Conservation (phyloP, 2,113 vertebrate genomes). For the Alexandromys fortis region DNA sequence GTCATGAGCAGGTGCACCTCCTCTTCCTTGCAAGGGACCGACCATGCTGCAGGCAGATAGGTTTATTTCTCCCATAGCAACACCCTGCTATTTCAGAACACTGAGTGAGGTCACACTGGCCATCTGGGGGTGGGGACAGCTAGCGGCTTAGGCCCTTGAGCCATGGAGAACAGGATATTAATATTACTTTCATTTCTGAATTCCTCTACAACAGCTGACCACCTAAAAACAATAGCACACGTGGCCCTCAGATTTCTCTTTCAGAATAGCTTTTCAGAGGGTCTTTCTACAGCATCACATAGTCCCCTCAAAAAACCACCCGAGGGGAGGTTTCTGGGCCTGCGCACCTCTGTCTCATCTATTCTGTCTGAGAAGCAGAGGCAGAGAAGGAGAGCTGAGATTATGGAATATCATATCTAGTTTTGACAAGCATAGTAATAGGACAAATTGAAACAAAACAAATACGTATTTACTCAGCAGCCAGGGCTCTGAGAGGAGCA, state of each 20-base stretch:
- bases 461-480: background rate
- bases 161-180: background rate
- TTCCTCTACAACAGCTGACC: background rate
- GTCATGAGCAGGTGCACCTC: background rate
- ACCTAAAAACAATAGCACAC: background rate
- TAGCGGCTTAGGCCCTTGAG: background rate
- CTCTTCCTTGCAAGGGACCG: background rate
- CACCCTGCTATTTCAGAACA: background rate
- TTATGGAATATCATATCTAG: accelerated
- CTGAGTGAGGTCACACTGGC: background rate
- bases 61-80: background rate
- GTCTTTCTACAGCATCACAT: background rate
- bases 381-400: background rate
- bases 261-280: background rate
- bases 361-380: background rate
- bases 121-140: background rate
- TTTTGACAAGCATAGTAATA: background rate
- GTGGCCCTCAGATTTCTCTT: background rate
- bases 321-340: background rate
- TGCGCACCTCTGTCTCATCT: accelerated
- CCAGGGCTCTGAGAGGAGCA: background rate
- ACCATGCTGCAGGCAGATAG: background rate
- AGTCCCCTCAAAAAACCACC: background rate
- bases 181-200: background rate
- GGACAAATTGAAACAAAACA: background rate